Conservation (phyloP, 2,113 vertebrate genomes). For the Grallaria varia region DNA sequence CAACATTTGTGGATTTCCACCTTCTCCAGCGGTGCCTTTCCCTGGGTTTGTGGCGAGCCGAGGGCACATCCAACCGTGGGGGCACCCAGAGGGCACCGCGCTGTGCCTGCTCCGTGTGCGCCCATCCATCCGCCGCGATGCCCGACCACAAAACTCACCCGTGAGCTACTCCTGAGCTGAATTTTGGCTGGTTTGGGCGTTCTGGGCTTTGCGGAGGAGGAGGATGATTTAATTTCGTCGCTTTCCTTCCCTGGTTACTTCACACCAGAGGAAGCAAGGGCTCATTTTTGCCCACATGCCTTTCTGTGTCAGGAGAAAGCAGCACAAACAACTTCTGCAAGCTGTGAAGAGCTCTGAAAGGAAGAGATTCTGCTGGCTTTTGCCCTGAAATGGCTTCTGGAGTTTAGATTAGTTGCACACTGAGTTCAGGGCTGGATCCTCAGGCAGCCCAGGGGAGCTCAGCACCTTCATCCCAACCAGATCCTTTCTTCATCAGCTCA, state of each 20-base stretch:
- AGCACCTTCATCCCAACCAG: background rate
- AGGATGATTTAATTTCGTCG: background rate
- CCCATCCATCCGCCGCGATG: rapidly evolving
- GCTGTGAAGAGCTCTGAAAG: background rate
- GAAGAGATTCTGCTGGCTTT: background rate
- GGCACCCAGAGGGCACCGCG: rapidly evolving
- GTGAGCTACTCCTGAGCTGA: background rate
- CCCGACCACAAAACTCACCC: rapidly evolving
- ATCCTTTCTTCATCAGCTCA: background rate
- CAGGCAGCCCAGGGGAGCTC: background rate
- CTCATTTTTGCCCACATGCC: background rate
- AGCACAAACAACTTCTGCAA: background rate
- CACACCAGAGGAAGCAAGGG: background rate
- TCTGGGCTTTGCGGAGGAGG: background rate
- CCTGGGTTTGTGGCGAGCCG: rapidly evolving
- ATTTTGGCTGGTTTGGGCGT: background rate
- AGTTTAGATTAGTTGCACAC: background rate
- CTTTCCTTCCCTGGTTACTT: background rate
- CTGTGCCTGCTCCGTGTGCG: background rate
- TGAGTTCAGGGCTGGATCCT: background rate
- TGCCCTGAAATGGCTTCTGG: background rate
- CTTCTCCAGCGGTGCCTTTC: background rate
- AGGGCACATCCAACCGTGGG: background rate
- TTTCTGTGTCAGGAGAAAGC: background rate
- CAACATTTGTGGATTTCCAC: background rate